phyloP scores from a whole-genome alignment of 1,140 invertebrate species.

The Neodiprion virginianus region DNA sequence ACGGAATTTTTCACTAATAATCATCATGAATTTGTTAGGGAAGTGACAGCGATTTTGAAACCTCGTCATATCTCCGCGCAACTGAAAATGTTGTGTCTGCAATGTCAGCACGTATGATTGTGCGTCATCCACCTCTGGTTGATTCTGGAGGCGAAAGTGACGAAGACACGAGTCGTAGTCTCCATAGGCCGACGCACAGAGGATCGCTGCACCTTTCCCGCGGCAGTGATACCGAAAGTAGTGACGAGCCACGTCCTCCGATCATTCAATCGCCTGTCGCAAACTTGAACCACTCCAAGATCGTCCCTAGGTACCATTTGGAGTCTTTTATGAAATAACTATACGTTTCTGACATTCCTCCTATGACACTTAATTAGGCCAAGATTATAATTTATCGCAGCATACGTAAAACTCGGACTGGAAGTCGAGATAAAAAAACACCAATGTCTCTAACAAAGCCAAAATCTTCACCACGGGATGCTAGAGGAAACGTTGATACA shows the following conservation, averaged over 20 bases:
- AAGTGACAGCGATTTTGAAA: slow-evolving; percentile 48
- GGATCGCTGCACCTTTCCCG: slow-evolving; percentile 24
- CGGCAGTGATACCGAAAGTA: slow-evolving; percentile 45
- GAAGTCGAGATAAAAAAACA: slow-evolving; percentile 34
- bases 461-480: slow-evolving; percentile 27
- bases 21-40: slow-evolving; percentile 26
- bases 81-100: slow-evolving; percentile 67
- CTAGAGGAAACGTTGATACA: slow-evolving; percentile 35
- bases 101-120: slow-evolving; percentile 63
- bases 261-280: slow-evolving; percentile 44
- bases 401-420: slow-evolving; percentile 37
- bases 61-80: slow-evolving; percentile 46
- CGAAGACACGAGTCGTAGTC: slow-evolving; percentile 49
- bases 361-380: too few relatives aligned
- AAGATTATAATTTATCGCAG: slow-evolving; percentile 15
- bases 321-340: slow-evolving; percentile 14
- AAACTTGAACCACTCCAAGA: slow-evolving; percentile 65
- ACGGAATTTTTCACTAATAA: too few relatives aligned
- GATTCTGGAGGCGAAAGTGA: slow-evolving; percentile 50
- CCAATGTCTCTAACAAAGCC: slow-evolving; percentile 30
- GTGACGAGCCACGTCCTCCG: slow-evolving; percentile 39
- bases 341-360: too few relatives aligned
- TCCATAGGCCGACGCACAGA: slow-evolving; percentile 40
- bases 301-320: slow-evolving; percentile 48
- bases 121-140: slow-evolving; percentile 42